Conservation (phyloP, 1,140 invertebrate species). For the Metopolophium dirhodum region DNA sequence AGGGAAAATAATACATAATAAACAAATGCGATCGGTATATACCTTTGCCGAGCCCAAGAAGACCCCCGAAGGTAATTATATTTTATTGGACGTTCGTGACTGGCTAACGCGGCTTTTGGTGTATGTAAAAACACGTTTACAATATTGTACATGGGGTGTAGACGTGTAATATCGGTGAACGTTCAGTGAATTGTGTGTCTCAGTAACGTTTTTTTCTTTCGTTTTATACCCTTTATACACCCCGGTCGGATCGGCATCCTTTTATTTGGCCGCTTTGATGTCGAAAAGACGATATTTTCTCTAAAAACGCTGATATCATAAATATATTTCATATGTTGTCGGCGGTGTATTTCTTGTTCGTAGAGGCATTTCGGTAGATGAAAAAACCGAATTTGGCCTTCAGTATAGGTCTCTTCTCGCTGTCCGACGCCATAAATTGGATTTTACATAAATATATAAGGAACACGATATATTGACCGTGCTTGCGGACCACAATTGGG, state of each 20-base stretch:
- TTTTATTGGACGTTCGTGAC: conserved; percentile 56
- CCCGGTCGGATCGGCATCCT: background rate
- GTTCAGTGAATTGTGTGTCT: background rate
- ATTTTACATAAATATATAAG: background rate
- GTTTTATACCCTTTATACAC: background rate
- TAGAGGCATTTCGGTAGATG: background rate
- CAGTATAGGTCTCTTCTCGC: background rate
- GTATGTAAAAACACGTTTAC: conserved; percentile 5
- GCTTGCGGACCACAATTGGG: background rate
- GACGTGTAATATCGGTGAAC: background rate
- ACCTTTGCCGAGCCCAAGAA: background rate
- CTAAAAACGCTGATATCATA: background rate
- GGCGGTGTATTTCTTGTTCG: background rate
- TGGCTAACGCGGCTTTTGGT: background rate
- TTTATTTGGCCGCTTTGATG: conserved; percentile 24
- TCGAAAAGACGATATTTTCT: conserved; percentile 15
- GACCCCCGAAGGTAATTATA: conserved; percentile 39
- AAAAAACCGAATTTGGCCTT: background rate
- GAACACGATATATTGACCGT: background rate
- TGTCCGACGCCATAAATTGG: background rate
- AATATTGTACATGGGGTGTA: background rate
- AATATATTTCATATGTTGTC: background rate
- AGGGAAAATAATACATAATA: background rate
- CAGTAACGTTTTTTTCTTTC: background rate
- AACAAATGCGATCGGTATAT: background rate